phyloP scores from a whole-genome alignment of 2,797 vertebrate genomes.

The Epinephelus awoara region DNA sequence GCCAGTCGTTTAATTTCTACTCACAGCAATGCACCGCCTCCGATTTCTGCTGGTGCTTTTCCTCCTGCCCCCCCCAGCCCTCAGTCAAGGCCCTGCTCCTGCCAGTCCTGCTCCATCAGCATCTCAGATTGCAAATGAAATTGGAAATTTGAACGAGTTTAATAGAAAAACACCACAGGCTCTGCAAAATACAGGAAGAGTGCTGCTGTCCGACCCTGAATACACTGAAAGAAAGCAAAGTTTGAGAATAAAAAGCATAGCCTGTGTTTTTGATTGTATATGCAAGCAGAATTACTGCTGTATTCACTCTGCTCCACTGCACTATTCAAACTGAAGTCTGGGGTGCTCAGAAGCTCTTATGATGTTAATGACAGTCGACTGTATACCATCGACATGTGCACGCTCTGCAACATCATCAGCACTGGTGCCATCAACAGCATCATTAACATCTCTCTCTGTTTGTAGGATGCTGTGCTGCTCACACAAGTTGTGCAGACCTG shows the following conservation, averaged over 20 bases:
- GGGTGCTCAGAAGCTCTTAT: background rate
- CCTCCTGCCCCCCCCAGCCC: background rate
- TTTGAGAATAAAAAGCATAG: background rate
- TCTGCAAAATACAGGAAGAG: background rate
- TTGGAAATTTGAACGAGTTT: constrained; percentile 18
- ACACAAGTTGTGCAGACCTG: background rate
- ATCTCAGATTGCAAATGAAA: constrained; percentile 9
- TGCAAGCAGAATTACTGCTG: background rate
- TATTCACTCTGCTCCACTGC: background rate
- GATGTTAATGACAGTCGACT: background rate
- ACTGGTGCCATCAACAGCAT: background rate
- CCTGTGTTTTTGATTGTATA: background rate
- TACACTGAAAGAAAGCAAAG: background rate
- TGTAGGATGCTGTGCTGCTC: background rate
- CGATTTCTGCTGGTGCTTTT: background rate
- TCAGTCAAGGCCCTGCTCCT: background rate
- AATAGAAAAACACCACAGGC: constrained; percentile 12
- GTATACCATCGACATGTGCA: background rate
- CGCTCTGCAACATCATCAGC: background rate
- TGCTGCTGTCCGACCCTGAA: constrained; percentile 1
- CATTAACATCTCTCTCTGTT: background rate
- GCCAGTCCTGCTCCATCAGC: constrained; percentile 11
- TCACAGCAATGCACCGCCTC: background rate
- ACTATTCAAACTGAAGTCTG: background rate
- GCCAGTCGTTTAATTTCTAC: background rate